phyloP scores from a whole-genome alignment of 2,797 vertebrate species.

The Oreochromis mossambicus region DNA sequence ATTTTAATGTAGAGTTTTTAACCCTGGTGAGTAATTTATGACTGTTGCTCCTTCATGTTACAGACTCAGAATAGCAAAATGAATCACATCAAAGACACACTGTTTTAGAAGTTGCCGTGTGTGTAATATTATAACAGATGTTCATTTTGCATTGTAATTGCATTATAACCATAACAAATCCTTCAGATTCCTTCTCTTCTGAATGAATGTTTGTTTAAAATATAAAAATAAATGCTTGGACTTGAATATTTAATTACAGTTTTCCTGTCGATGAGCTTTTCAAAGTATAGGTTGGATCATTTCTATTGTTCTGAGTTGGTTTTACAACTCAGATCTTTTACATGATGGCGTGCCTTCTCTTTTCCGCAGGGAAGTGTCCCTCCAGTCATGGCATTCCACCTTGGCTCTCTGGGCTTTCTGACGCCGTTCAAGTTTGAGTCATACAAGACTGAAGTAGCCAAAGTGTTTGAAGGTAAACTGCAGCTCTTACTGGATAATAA shows the following conservation, averaged over 20 bases:
- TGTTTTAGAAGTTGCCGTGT: not conserved
- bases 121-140: not conserved
- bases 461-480: slow-evolving; percentile 79
- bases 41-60: not conserved
- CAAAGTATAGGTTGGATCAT: not conserved
- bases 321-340: too few relatives aligned
- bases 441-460: slow-evolving; percentile 79
- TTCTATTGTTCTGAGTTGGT: not conserved
- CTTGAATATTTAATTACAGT: not conserved
- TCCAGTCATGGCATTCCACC: slow-evolving; percentile 82
- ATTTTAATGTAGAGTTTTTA: not conserved
- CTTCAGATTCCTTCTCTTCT: not conserved
- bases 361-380: slow-evolving; percentile 75
- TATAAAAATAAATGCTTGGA: not conserved
- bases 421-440: slow-evolving; percentile 84
- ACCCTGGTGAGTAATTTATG: not conserved
- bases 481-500: not conserved
- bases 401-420: slow-evolving; percentile 81
- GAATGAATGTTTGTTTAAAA: not conserved
- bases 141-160: not conserved
- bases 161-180: not conserved
- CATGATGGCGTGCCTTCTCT: not conserved
- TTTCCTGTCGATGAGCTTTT: not conserved
- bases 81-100: not conserved
- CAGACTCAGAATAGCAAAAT: not conserved